Evolutionary conservation across 2,888 invertebrate species (phyloP).

Genomic region (Timema cristinae): DNA sequence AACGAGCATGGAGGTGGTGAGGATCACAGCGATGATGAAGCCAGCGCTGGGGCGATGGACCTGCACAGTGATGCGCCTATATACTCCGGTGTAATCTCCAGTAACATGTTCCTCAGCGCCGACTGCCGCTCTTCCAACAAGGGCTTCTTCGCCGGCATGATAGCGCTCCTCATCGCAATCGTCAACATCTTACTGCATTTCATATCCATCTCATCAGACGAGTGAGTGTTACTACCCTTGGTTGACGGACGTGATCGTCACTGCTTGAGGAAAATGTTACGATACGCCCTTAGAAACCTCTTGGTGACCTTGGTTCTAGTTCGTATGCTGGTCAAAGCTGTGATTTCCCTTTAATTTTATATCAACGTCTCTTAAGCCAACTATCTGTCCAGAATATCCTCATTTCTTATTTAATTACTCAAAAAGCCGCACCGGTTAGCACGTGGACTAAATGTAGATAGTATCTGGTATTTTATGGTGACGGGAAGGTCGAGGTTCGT

Average conservation of each 20-base stretch:
- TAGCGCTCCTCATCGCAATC: slow-evolving; percentile 54
- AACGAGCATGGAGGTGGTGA: slow-evolving; percentile 43
- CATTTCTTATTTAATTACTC: too few species aligned
- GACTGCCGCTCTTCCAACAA: slow-evolving; percentile 75
- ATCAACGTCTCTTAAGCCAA: too few species aligned
- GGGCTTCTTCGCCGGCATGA: slow-evolving; percentile 65
- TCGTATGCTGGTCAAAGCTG: too few species aligned
- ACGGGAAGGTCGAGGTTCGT: too few species aligned
- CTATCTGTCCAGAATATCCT: too few species aligned
- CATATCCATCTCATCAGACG: slow-evolving; percentile 49
- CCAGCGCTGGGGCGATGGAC: not conserved
- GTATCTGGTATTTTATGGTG: too few species aligned
- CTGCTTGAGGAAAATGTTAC: too few species aligned
- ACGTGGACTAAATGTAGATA: too few species aligned
- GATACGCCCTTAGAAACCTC: too few species aligned
- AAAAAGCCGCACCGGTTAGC: too few species aligned
- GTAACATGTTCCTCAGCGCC: slow-evolving; percentile 59
- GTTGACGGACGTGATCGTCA: not conserved
- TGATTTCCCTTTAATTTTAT: too few species aligned
- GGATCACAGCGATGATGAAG: slow-evolving; percentile 35
- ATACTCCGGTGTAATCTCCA: slow-evolving; percentile 34
- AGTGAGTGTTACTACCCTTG: slow-evolving; percentile 40
- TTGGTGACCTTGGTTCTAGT: too few species aligned
- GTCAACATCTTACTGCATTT: slow-evolving; percentile 59
- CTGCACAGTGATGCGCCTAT: not conserved